Percentiles rank a stretch among this genome's conserved stretches.
Conservation (phyloP, 2,797 vertebrate genomes). For the Bovichtus variegatus region DNA sequence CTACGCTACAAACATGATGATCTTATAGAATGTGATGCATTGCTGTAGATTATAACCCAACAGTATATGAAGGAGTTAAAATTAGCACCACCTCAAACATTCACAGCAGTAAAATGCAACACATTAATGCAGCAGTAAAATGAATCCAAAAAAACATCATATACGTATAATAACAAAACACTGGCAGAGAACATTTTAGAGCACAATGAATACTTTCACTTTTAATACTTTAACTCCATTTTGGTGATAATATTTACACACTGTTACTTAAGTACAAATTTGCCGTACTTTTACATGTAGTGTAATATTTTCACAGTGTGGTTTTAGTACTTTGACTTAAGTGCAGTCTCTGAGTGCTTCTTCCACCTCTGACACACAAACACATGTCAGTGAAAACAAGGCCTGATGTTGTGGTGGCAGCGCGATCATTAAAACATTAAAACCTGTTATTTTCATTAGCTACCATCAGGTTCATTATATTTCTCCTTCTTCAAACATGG, state of each 20-base stretch:
- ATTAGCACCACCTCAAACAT: too few relatives aligned
- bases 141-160: too few relatives aligned
- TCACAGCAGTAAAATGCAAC: too few relatives aligned
- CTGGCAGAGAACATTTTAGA: not conserved
- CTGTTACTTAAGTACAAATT: not conserved
- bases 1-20: not conserved
- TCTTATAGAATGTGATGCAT: not conserved
- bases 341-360: not conserved
- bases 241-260: not conserved
- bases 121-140: too few relatives aligned
- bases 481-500: constrained; percentile 36
- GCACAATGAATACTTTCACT: not conserved
- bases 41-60: not conserved
- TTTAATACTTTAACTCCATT: too few relatives aligned
- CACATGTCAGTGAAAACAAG: constrained; percentile 59
- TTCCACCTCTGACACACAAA: constrained; percentile 7
- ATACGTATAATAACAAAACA: too few relatives aligned
- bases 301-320: not conserved
- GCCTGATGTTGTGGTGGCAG: constrained; percentile 68
- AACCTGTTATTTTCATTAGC: constrained; percentile 67
- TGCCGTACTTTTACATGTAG: not conserved
- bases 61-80: too few relatives aligned
- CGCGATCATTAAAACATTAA: constrained; percentile 46
- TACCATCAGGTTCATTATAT: constrained; percentile 71
- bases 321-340: too few relatives aligned